Evolutionary conservation across 2,797 vertebrate genomes (phyloP), one percentile per base, ranked within the genome.

Genomic region (Eulemur albifrons): DNA sequence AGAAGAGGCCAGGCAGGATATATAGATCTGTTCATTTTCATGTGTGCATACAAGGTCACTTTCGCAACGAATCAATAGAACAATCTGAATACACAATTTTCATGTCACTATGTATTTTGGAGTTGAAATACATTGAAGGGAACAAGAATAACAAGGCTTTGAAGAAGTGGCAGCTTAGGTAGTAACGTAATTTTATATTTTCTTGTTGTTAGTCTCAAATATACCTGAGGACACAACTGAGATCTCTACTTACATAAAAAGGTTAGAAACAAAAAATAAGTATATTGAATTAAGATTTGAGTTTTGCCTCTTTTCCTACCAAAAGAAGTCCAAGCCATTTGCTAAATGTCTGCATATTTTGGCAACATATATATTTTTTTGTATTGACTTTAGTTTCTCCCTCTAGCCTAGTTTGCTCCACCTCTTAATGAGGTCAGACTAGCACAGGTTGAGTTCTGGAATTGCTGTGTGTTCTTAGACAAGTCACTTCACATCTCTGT

Each of bases 1-100:
- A 77, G 79, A 63, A 30, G 92, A 27, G 88, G 38, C 43, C 15
- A 32, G 20, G 88, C 8, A 1, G 18, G 8, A 43, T 11, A 94
- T 45, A 93, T 18, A 96, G 90, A 96, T 94, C 67, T 59, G 84
- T 96, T 84, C 88, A 88, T 95, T 97, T 97, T 82, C 94, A 79
- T 77, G 81, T 70, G 96, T 85, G 87, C 89, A 95, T 84, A 90
- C 95, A 97, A 98, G 95, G 97, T 96, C 97, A 98, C 85, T 88
- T 97, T 93, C 95, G 97, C 97, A 80, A 96, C 87, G 61, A 85
- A 98, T 97, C 97, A 90, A 97, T 96, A 98, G 76, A 89, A 97
- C 97, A 97, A 98, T 98, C 77, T 97, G 97, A 98, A 97, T 93
- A 96, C 93, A 85, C 79, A 94, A 94, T 91, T 91, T 95, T 79